phyloP scores from a whole-genome alignment of 2,888 invertebrate species.

The Furcula furcula region DNA sequence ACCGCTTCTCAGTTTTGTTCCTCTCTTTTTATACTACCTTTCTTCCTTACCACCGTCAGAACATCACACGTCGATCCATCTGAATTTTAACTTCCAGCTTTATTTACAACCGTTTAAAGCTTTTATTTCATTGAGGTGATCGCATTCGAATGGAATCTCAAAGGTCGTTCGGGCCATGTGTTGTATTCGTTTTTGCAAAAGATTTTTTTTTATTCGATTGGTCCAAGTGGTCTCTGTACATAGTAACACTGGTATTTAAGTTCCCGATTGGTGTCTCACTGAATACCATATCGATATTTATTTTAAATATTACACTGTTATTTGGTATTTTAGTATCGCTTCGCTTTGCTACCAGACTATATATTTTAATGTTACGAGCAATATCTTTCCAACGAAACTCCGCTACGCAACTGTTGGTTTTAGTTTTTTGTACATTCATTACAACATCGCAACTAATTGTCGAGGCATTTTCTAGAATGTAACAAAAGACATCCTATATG shows the following conservation, averaged over 20 bases:
- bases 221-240: conserved; percentile 47
- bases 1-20: conserved; percentile 69
- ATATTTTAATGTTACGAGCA: conserved; percentile 23
- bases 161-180: conserved; percentile 70
- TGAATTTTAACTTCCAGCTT: conserved; percentile 27
- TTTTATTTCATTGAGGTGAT: conserved; percentile 18
- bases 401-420: conserved; percentile 10
- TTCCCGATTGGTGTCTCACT: conserved; percentile 28
- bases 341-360: conserved; percentile 10
- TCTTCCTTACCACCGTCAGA: conserved; percentile 50
- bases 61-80: conserved; percentile 34
- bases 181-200: conserved; percentile 70
- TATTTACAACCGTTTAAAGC: conserved; percentile 21
- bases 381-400: conserved; percentile 7
- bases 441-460: conserved; percentile 21
- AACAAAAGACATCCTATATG: conserved; percentile 14
- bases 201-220: conserved; percentile 47
- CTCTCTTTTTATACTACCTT: conserved; percentile 67
- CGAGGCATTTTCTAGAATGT: conserved; percentile 15
- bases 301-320: conserved; percentile 25
- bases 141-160: conserved; percentile 54
- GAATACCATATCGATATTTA: conserved; percentile 25
- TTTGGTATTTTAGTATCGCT: conserved; percentile 5
- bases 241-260: conserved; percentile 28
- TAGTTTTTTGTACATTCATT: conserved; percentile 14